phyloP scores from a whole-genome alignment of 2,113 vertebrate genomes.

The Scomber japonicus region DNA sequence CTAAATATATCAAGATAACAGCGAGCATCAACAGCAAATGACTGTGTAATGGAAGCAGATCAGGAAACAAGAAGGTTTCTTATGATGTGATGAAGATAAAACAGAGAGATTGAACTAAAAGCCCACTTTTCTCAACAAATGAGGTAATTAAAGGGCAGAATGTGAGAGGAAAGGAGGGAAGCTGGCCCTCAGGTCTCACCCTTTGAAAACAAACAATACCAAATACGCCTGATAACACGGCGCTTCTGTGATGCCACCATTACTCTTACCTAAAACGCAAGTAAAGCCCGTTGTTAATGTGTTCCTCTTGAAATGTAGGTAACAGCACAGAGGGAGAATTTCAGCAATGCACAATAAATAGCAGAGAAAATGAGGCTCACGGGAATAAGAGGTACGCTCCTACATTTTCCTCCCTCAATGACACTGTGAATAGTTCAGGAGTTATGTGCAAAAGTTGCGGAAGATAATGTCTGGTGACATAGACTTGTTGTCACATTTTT shows the following conservation, averaged over 20 bases:
- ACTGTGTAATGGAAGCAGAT: background rate
- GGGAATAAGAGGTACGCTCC: slow-evolving; percentile 45
- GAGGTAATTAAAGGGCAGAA: no score
- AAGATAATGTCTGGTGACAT: slow-evolving; percentile 69
- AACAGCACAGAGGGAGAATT: slow-evolving; percentile 49
- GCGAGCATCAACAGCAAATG: slow-evolving; percentile 22
- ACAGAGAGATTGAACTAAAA: slow-evolving; percentile 9
- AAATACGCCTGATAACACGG: no score
- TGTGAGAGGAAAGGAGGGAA: no score
- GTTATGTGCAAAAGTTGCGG: slow-evolving; percentile 71
- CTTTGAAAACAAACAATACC: no score
- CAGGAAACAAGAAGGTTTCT: slow-evolving; percentile 5
- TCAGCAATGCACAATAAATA: slow-evolving; percentile 74
- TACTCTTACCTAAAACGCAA: slow-evolving; percentile 53
- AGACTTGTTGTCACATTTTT: slow-evolving; percentile 74
- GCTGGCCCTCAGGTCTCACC: no score
- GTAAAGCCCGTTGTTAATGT: slow-evolving; percentile 53
- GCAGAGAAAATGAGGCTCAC: slow-evolving; percentile 62
- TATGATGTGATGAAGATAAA: slow-evolving; percentile 18
- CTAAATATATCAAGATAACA: background rate
- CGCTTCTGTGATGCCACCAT: background rate
- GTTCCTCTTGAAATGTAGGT: slow-evolving; percentile 40
- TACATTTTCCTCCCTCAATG: slow-evolving; percentile 63
- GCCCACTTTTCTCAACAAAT: background rate
- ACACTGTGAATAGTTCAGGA: slow-evolving; percentile 69